Evolutionary conservation across 2,113 vertebrate species (phyloP).

Genomic region (Rhinopomastus cyanomelas): DNA sequence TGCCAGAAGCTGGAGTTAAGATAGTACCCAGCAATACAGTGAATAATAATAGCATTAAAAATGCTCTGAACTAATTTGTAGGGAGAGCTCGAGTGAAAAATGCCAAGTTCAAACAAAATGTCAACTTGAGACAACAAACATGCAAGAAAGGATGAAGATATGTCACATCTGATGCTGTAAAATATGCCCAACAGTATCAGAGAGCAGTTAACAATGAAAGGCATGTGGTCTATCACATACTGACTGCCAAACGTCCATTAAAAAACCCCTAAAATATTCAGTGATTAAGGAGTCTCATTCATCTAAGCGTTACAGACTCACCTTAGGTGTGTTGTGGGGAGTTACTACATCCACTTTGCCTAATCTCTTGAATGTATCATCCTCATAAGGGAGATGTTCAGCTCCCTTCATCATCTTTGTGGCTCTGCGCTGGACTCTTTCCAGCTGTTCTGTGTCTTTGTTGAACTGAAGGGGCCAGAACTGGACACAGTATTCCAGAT

Average conservation of each 20-base stretch:
- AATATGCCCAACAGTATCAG: neutral
- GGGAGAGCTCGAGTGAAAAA: neutral
- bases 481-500: no score
- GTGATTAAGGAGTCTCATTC: neutral
- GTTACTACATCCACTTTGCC: neutral
- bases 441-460: no score
- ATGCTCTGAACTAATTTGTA: neutral
- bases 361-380: neutral
- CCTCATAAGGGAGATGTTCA: no score
- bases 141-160: neutral
- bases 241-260: neutral
- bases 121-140: neutral
- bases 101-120: neutral
- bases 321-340: no score
- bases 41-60: constrained; percentile 8
- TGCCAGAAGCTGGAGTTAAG: constrained; percentile 3
- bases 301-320: no score
- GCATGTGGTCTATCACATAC: neutral
- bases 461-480: no score
- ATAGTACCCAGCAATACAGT: neutral
- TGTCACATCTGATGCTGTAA: neutral
- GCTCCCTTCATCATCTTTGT: no score
- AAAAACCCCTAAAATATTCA: neutral
- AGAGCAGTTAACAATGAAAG: neutral
- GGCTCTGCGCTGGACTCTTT: no score